These are phyloP conservation scores for Platorchestia sp. DNA, from an alignment of 1,140 invertebrate genomes.

Conservation along the genomic window DNA sequence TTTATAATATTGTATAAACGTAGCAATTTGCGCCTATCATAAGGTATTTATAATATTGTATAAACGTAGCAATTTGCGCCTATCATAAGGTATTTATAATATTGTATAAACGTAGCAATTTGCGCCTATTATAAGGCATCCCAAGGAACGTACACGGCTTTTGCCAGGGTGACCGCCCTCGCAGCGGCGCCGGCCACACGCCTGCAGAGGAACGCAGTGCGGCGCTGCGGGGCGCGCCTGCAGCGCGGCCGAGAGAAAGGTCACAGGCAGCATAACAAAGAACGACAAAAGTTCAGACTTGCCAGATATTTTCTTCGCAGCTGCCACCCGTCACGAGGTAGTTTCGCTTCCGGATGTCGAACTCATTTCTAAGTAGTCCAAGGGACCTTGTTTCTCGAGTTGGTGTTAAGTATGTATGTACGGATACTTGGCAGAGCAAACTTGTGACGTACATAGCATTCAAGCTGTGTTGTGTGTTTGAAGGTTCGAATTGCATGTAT, in stretches of 20 bases:
- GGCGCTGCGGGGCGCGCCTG: background rate
- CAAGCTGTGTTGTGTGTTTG: background rate
- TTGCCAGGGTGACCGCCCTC: background rate
- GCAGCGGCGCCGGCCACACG: no score
- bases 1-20: no score
- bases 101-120: no score
- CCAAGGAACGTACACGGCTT: background rate
- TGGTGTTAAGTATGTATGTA: background rate
- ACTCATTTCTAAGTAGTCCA: background rate
- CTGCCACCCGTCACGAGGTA: background rate
- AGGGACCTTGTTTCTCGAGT: background rate
- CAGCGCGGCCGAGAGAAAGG: background rate
- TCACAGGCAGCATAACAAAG: background rate
- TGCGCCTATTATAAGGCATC: no score
- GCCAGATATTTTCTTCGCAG: background rate
- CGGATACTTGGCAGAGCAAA: background rate
- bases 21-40: no score
- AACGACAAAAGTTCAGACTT: background rate
- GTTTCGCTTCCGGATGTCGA: background rate
- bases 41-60: no score
- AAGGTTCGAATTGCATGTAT: background rate
- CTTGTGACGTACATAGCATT: background rate
- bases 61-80: no score
- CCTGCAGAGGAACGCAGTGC: background rate
- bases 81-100: no score